Conservation (phyloP, 1,140 invertebrate genomes). For the Bacillus rossius region DNA sequence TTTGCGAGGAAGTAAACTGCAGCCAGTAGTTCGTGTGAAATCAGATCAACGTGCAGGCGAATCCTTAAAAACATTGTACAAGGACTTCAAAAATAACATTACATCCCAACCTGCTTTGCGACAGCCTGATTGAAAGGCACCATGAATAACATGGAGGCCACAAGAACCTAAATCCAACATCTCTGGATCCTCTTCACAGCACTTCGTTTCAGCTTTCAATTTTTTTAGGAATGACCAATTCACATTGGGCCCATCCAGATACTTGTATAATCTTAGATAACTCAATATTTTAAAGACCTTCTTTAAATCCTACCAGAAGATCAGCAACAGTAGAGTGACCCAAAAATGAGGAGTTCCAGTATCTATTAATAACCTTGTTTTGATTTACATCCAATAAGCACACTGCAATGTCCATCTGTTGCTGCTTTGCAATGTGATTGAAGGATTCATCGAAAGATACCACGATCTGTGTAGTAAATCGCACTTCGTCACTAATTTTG, state of each 20-base stretch:
- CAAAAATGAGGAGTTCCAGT: slow-evolving; percentile 22
- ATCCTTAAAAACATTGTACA: slow-evolving; percentile 20
- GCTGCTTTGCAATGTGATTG: slow-evolving; percentile 18
- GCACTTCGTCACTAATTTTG: slow-evolving; percentile 10
- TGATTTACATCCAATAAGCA: slow-evolving; percentile 14
- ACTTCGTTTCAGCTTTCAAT: too few relatives aligned
- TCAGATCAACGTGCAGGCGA: slow-evolving; percentile 13
- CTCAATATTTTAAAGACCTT: slow-evolving; percentile 3
- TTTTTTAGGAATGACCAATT: slow-evolving; percentile 11
- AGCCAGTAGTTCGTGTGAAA: slow-evolving; percentile 11
- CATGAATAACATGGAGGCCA: slow-evolving; percentile 20
- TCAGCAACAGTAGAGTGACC: slow-evolving; percentile 13
- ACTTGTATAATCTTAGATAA: slow-evolving; percentile 7
- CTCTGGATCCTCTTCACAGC: slow-evolving; percentile 2
- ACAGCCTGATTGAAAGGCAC: slow-evolving; percentile 20
- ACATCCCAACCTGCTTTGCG: slow-evolving; percentile 13
- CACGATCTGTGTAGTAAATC: slow-evolving; percentile 1
- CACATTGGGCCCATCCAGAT: slow-evolving; percentile 20
- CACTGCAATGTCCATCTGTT: slow-evolving; percentile 18
- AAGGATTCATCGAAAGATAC: slow-evolving; percentile 24
- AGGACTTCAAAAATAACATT: slow-evolving; percentile 7
- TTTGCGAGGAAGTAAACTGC: slow-evolving; percentile 14
- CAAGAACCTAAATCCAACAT: slow-evolving; percentile 21
- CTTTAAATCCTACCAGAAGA: slow-evolving; percentile 14
- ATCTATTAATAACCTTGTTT: slow-evolving; percentile 16